phyloP scores from a whole-genome alignment of 2,113 vertebrate genomes.

The Neogobius melanostomus region DNA sequence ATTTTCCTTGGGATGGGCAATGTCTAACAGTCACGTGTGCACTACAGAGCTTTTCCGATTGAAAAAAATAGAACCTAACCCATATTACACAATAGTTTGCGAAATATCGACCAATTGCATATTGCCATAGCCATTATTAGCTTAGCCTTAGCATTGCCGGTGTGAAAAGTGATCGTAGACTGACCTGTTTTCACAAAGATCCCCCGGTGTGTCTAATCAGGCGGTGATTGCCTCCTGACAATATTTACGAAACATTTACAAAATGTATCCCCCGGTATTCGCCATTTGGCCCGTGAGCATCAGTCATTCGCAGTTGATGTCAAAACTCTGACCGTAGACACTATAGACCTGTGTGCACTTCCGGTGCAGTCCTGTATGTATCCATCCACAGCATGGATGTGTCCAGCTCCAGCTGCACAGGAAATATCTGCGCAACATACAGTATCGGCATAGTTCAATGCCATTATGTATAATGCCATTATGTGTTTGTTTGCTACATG shows the following conservation, averaged over 20 bases:
- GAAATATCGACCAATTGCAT: neutral
- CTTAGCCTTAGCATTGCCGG: conserved; percentile 32
- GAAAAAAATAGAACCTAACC: neutral
- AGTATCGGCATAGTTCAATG: too few species aligned
- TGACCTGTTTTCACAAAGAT: neutral
- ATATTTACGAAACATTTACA: neutral
- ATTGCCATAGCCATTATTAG: conserved; percentile 2
- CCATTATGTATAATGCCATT: too few species aligned
- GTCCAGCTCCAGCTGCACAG: too few species aligned
- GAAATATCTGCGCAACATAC: too few species aligned
- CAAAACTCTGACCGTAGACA: neutral
- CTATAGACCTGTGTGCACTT: neutral
- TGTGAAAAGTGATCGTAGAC: conserved; percentile 2
- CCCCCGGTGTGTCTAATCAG: neutral
- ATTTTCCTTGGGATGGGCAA: neutral
- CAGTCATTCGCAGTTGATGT: neutral
- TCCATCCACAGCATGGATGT: too few species aligned
- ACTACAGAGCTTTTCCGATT: neutral
- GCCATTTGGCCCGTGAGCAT: conserved; percentile 25
- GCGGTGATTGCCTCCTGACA: too few species aligned
- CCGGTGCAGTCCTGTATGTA: neutral
- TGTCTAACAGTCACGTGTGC: neutral
- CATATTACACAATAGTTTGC: neutral
- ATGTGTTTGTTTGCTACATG: too few species aligned
- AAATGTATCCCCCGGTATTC: neutral